Evolutionary conservation across 2,797 vertebrate species (phyloP).

Genomic region (Parotocinclus haroldoi): DNA sequence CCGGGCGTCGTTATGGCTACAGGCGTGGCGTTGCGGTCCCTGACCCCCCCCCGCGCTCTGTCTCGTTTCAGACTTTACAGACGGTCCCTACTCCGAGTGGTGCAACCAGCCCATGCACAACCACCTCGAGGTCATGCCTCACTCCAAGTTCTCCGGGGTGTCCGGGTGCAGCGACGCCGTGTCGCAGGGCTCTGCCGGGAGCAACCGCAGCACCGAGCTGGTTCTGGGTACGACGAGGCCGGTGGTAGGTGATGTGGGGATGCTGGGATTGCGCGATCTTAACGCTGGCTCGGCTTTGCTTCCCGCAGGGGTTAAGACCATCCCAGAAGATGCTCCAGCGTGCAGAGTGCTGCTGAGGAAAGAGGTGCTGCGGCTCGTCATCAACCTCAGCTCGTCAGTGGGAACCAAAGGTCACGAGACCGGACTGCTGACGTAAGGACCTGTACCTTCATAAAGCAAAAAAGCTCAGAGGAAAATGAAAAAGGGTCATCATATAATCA

Average conservation of each 20-base stretch:
- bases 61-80: conserved; percentile 78
- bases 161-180: conserved; percentile 93
- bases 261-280: too few relatives aligned
- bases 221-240: conserved; percentile 77
- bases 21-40: not conserved
- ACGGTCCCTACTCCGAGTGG: conserved; percentile 89
- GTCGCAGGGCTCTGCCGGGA: conserved; percentile 88
- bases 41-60: not conserved
- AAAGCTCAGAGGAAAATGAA: too few relatives aligned
- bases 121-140: conserved; percentile 89
- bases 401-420: conserved; percentile 98
- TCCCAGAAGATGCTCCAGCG: conserved; percentile 91
- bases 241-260: not conserved
- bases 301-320: conserved; percentile 81
- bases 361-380: conserved; percentile 92
- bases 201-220: conserved; percentile 88
- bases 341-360: conserved; percentile 92
- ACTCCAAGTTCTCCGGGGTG: conserved; percentile 94
- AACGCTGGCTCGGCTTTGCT: not conserved
- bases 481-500: too few relatives aligned
- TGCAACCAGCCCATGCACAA: conserved; percentile 85
- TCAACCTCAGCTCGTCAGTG: conserved; percentile 97
- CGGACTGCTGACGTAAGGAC: conserved; percentile 90
- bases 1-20: not conserved
- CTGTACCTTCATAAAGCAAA: too few relatives aligned